Evolutionary conservation across 2,113 vertebrate genomes (phyloP), one percentile per base, ranked within the genome.

Genomic region (Benitochromis conjunctus): DNA sequence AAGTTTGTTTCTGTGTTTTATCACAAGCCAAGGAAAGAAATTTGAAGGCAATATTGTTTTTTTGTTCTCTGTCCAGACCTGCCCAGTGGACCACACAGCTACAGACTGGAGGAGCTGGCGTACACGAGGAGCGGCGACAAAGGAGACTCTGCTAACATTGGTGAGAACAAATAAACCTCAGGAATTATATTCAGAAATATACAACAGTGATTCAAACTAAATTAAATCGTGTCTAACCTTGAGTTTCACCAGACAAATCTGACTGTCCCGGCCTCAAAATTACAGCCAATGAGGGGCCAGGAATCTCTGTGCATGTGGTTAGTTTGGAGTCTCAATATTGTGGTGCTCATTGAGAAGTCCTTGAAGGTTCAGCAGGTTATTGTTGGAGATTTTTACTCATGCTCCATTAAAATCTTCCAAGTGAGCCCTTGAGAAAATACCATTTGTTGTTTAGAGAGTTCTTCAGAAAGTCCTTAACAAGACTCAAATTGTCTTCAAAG

Each of bases 101-200:
- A 96, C 7, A 92, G 96, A 12, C 94, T 98, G 91, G 97, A 98
- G 92, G 97, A 97, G 13, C 94, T 99, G 83, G 97, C 97, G 36
- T 98, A 93, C 87, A 96, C 96, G 0, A 94, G 97, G 91, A 98
- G 97, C 21, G 96, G 97, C 62, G 97, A 98, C 95, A 98, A 98
- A 93, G 97, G 97, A 88, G 97, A 97, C 93, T 96, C 95, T 16
- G 96, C 96, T 31, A 98, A 98, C 88, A 97, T 97, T 84, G 97
- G 97, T 97, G 95, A 95, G 91, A 26, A 51, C 8, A 3, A 46
- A 41, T 21, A 16, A 46, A 24, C 36, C n/a, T 16, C 13, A 26
- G 46, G 3, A 76, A 53, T 76, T 18, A 76, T 13, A 76, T 51
- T 53, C 48, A 76, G 10, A 76, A 38, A 56, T 38, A 24, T 7